Evolutionary conservation across 2,797 vertebrate genomes (phyloP).

Genomic region (Micromesistius poutassou): DNA sequence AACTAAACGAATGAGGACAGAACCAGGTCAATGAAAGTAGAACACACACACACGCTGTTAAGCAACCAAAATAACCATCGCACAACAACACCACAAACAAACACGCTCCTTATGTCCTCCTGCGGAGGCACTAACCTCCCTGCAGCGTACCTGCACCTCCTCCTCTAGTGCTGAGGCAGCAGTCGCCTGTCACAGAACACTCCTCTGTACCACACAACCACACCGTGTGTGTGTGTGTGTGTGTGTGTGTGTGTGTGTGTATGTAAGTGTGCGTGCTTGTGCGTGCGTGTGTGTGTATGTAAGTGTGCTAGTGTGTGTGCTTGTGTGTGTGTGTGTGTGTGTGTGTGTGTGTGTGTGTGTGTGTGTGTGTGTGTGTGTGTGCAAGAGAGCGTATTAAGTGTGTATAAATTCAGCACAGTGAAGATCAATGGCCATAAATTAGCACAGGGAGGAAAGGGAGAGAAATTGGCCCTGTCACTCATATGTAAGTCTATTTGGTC

Average conservation of each 20-base stretch:
- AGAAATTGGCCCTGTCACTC: slow-evolving; percentile 71
- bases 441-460: slow-evolving; percentile 63
- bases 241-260: slow-evolving; percentile 7
- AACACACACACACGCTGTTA: background rate
- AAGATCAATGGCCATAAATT: slow-evolving; percentile 74
- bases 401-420: slow-evolving; percentile 67
- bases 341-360: too few species aligned
- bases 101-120: too few species aligned
- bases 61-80: slow-evolving; percentile 14
- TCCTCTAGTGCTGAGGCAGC: slow-evolving; percentile 59
- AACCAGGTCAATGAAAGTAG: slow-evolving; percentile 22
- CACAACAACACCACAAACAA: background rate
- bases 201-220: slow-evolving; percentile 58
- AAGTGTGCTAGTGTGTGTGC: too few species aligned
- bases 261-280: background rate
- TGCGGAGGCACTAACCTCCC: too few species aligned
- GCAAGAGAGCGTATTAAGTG: slow-evolving; percentile 59
- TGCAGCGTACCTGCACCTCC: slow-evolving; percentile 42
- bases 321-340: too few species aligned
- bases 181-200: slow-evolving; percentile 51
- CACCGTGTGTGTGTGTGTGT: slow-evolving; percentile 6
- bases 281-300: too few species aligned
- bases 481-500: slow-evolving; percentile 71
- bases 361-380: slow-evolving; percentile 23
- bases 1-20: background rate